Conservation (phyloP, 2,113 vertebrate genomes). For the Oreochromis tanganicae region DNA sequence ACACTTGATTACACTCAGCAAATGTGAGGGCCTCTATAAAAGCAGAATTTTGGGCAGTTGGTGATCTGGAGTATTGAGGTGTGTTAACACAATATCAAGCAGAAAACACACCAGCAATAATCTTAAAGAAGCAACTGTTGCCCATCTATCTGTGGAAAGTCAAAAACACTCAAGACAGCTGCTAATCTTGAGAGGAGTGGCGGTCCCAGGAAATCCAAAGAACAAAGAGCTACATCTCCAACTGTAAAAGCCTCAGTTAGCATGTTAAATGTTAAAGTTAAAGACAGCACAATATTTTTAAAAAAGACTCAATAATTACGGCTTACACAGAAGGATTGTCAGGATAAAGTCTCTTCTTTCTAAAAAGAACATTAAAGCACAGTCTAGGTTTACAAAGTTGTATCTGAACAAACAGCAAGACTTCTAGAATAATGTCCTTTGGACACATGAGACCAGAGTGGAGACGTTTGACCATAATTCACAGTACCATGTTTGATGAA, state of each 20-base stretch:
- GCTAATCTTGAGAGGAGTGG: not conserved
- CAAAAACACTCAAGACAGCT: not conserved
- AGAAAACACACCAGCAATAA: not conserved
- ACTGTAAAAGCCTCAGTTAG: not conserved
- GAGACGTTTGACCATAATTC: not conserved
- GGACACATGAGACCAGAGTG: not conserved
- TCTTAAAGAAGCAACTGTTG: not conserved
- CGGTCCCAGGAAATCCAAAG: not conserved
- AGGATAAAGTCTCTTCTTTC: not conserved
- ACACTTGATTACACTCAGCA: not conserved
- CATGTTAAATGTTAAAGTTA: not conserved
- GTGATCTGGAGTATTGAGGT: not conserved
- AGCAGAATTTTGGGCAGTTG: not conserved
- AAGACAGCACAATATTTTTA: rapidly evolving
- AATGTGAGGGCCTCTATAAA: rapidly evolving
- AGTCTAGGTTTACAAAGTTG: not conserved
- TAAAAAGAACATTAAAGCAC: not conserved
- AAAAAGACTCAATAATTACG: not conserved
- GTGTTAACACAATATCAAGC: not conserved
- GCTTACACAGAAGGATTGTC: not conserved
- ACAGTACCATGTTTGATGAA: not conserved
- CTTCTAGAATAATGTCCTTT: not conserved
- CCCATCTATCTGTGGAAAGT: not conserved
- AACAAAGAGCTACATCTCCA: not conserved
- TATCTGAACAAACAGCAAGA: not conserved